phyloP scores from a whole-genome alignment of 2,888 invertebrate genomes.

The Tillus elongatus region DNA sequence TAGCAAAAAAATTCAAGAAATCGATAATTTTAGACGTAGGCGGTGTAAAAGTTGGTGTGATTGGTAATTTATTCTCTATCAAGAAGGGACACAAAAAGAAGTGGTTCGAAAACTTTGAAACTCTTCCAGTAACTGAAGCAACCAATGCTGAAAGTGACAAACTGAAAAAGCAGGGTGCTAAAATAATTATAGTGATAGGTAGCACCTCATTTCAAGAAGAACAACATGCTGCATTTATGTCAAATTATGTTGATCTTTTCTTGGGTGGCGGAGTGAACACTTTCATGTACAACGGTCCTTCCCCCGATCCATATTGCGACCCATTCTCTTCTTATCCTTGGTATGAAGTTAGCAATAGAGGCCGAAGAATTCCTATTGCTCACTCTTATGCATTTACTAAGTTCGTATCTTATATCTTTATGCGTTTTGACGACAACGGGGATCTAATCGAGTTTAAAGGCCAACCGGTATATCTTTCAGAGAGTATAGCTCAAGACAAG shows the following conservation, averaged over 20 bases:
- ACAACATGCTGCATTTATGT: slow-evolving; percentile 62
- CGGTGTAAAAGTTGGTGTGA: slow-evolving; percentile 65
- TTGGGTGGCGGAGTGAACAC: slow-evolving; percentile 89
- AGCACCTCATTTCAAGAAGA: slow-evolving; percentile 79
- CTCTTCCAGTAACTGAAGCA: slow-evolving; percentile 58
- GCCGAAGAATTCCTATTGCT: slow-evolving; percentile 69
- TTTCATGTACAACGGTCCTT: slow-evolving; percentile 69
- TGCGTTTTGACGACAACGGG: slow-evolving; percentile 62
- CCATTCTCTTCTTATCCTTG: slow-evolving; percentile 72
- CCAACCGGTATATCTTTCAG: slow-evolving; percentile 66
- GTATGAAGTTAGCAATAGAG: slow-evolving; percentile 57
- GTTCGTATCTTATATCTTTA: slow-evolving; percentile 70
- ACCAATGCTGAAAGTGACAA: slow-evolving; percentile 56
- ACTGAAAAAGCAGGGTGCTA: slow-evolving; percentile 55
- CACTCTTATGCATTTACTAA: slow-evolving; percentile 89
- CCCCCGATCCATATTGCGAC: slow-evolving; percentile 60
- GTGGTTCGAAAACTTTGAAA: slow-evolving; percentile 38
- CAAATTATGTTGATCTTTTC: slow-evolving; percentile 74
- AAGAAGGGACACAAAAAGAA: slow-evolving; percentile 53
- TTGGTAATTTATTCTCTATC: slow-evolving; percentile 80
- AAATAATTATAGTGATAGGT: slow-evolving; percentile 79
- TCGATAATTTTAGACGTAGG: slow-evolving; percentile 57
- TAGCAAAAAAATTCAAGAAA: too few species aligned
- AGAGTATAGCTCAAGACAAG: slow-evolving; percentile 54
- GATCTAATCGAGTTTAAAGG: slow-evolving; percentile 60